phyloP scores from a whole-genome alignment of 30 jellyfish, hydroid and myxozoan genomes.

The Aurelia aurita region DNA sequence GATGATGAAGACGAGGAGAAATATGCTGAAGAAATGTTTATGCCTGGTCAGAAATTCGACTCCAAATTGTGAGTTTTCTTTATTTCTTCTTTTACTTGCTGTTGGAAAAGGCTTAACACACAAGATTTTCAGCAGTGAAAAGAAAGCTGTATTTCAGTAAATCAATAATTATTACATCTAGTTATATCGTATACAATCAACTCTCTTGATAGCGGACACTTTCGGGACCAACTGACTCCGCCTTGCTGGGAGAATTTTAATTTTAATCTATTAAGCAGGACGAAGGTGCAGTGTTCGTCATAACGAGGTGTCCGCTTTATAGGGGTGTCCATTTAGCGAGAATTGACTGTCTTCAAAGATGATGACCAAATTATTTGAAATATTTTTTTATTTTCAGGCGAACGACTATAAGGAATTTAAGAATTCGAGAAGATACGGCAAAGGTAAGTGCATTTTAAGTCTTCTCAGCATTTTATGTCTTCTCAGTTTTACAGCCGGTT shows the following conservation, averaged over 20 bases:
- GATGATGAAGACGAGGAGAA: slow-evolving; percentile 98
- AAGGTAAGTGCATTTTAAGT: slow-evolving; percentile 56
- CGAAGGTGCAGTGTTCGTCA: no score
- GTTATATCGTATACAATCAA: no score
- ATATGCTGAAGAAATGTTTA: slow-evolving; percentile 91
- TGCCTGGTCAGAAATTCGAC: slow-evolving; percentile 99
- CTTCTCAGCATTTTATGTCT: not conserved
- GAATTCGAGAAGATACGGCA: slow-evolving; percentile 99
- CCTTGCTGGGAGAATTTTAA: no score
- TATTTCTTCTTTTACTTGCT: not conserved
- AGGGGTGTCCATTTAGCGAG: no score
- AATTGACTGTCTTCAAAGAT: not conserved
- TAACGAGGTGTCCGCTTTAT: not conserved
- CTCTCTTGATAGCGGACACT: no score
- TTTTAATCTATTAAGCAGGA: no score
- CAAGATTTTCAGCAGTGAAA: no score
- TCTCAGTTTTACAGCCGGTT: no score
- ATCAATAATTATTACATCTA: not conserved
- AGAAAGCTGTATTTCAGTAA: not conserved
- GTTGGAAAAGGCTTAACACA: not conserved
- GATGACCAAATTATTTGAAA: not conserved
- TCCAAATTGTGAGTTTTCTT: slow-evolving; percentile 76
- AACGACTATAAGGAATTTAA: slow-evolving; percentile 86
- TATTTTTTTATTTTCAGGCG: slow-evolving; percentile 54
- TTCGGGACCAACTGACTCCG: no score